phyloP scores from a whole-genome alignment of 2,797 vertebrate species.

The Fringilla coelebs region DNA sequence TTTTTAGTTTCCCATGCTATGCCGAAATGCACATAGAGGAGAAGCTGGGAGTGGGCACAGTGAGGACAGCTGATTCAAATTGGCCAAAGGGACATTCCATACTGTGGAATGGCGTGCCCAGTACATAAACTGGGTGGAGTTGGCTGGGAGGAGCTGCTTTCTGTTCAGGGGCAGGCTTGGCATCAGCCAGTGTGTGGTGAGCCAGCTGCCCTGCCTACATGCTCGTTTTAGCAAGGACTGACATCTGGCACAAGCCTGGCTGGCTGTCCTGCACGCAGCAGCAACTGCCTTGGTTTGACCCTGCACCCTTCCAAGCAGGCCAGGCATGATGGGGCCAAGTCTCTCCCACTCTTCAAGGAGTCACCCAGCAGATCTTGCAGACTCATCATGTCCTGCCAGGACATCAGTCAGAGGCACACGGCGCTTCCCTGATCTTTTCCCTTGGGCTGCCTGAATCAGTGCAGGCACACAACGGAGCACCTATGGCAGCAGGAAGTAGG shows the following conservation, averaged over 20 bases:
- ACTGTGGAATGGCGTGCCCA: neutral
- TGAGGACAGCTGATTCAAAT: neutral
- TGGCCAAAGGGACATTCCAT: neutral
- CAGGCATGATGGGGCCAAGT: accelerated
- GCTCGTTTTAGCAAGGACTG: neutral
- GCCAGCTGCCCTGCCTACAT: neutral
- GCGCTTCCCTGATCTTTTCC: neutral
- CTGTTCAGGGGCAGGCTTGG: accelerated
- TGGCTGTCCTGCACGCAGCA: accelerated
- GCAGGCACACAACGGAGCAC: neutral
- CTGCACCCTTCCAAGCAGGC: neutral
- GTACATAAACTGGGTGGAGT: no score
- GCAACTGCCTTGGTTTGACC: neutral
- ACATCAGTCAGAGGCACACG: neutral
- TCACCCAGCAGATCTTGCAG: neutral
- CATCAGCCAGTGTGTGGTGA: neutral
- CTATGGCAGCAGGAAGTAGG: neutral
- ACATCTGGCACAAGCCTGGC: accelerated
- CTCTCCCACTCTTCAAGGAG: neutral
- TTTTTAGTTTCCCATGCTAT: neutral
- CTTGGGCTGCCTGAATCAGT: neutral
- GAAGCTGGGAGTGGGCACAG: neutral
- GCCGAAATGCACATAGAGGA: accelerated
- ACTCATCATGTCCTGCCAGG: neutral
- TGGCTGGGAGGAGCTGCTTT: neutral